Base-by-base conservation (phyloP, 1,140 invertebrate species). In the Lepidurus arcticus region DNA sequence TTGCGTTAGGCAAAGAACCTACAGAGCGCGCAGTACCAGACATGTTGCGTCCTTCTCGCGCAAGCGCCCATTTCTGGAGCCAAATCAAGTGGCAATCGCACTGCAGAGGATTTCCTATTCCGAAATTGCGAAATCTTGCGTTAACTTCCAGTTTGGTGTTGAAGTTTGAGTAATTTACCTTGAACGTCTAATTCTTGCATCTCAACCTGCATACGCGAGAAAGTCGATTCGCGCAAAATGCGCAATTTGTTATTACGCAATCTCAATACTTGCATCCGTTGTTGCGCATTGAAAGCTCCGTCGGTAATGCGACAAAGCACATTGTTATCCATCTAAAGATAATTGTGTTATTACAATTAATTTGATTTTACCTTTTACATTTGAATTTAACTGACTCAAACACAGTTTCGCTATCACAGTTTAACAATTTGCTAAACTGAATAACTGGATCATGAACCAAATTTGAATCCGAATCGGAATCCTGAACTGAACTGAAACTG, bases 221-320 rank as follows among this genome's bases (percentile, higher is more conserved):
- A 92, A 0, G 90, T 90, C n/a, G 85, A 86, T 83, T 95, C 93
- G 3, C 90, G 87, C 74, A 95, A 87, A 16, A 89, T 89, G 53
- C 89, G 88, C 85, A 96, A 88, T 81, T 89, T 89, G 85, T 96
- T 96, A 82, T 92, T 90, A 77, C 90, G 87, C 81, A 95, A 85
- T 73, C 91, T 93, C 1, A 96, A 86, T 7, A 94, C 90, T 78
- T 93, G 89, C 7, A 96, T 84, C 79, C 92, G 87, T 2, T 91
- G 90, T 92, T 94, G 94, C 73, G 89, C 89, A 80, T 92, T 90
- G 84, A 95, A 95, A 0, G 93, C 90, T 10, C 88, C 89, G 78
- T 88, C 90, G 84, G 86, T 82, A 21, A 88, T 83, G 8, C 81
- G 82, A 77, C 85, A 87, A 26, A 87, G 81, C 78, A 83, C 82